Conservation (phyloP, 2,888 invertebrate species). For the Escarpia spicata region DNA sequence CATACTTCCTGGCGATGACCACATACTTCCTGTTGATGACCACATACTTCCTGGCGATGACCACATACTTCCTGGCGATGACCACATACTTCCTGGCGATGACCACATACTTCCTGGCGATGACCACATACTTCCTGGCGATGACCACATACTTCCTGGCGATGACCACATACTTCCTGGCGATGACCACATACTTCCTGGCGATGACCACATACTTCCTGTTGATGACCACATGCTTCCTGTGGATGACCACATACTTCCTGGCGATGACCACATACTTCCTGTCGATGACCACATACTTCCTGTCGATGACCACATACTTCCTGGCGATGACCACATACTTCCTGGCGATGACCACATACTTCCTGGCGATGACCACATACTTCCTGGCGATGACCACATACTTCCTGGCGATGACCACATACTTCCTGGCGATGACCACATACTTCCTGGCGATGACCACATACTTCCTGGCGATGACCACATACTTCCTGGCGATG, state of each 20-base stretch:
- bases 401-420: too few relatives aligned
- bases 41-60: too few relatives aligned
- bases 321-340: not conserved
- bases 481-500: too few relatives aligned
- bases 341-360: too few relatives aligned
- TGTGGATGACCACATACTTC: not conserved
- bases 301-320: too few relatives aligned
- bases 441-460: too few relatives aligned
- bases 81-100: too few relatives aligned
- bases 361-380: not conserved
- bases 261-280: not conserved
- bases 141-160: not conserved
- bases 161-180: too few relatives aligned
- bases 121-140: too few relatives aligned
- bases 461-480: not conserved
- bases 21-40: not conserved
- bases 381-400: too few relatives aligned
- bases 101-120: not conserved
- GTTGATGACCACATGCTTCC: too few relatives aligned
- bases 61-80: not conserved
- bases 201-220: not conserved
- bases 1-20: too few relatives aligned
- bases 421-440: conserved; percentile 1
- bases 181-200: not conserved
- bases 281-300: not conserved